phyloP scores from a whole-genome alignment of 2,797 vertebrate genomes.

The Sebastolobus alascanus region DNA sequence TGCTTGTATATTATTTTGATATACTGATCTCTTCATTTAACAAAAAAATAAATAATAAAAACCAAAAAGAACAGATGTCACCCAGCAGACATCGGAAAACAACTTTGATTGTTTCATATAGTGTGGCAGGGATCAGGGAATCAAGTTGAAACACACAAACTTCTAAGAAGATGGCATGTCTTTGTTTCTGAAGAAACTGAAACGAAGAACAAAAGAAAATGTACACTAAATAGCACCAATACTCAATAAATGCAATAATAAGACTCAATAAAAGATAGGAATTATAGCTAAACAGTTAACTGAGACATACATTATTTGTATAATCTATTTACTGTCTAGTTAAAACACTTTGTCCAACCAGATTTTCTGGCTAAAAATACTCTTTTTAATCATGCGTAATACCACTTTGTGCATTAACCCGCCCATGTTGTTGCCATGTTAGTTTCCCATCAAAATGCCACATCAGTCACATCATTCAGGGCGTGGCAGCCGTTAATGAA shows the following conservation, averaged over 20 bases:
- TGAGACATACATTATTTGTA: background rate
- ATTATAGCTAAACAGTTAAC: background rate
- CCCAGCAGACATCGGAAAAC: slow-evolving; percentile 33
- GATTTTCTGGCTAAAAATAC: background rate
- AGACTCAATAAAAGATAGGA: background rate
- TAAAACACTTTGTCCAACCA: slow-evolving; percentile 4
- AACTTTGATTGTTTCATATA: slow-evolving; percentile 55
- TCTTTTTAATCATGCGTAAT: background rate
- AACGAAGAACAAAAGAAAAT: background rate
- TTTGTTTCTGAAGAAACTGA: slow-evolving; percentile 1
- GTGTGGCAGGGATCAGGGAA: slow-evolving; percentile 47
- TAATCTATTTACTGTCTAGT: background rate
- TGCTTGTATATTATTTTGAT: background rate
- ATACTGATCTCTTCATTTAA: slow-evolving; percentile 56
- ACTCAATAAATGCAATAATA: background rate
- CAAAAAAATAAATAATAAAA: background rate
- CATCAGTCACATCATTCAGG: slow-evolving; percentile 43
- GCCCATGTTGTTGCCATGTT: slow-evolving; percentile 18
- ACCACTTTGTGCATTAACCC: slow-evolving; percentile 20
- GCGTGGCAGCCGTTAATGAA: slow-evolving; percentile 8
- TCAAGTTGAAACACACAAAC: slow-evolving; percentile 41
- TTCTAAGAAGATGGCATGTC: slow-evolving; percentile 15
- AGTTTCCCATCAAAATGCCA: slow-evolving; percentile 36
- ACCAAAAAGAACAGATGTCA: slow-evolving; percentile 60
- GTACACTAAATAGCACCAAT: background rate